Conservation (phyloP, 2,888 invertebrate species). For the Scaptomyza reducta region DNA sequence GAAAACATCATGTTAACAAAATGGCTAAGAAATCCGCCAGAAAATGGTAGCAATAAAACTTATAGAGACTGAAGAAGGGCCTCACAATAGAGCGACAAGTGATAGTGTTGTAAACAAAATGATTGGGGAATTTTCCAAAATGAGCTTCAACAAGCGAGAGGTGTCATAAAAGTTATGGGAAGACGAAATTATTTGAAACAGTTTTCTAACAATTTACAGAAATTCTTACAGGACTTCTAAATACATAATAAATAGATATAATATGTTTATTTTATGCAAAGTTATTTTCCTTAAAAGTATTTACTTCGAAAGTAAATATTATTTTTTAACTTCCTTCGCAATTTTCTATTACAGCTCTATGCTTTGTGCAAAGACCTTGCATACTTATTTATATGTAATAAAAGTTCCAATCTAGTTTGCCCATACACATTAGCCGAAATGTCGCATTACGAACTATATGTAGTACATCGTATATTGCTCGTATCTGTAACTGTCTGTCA, state of each 20-base stretch:
- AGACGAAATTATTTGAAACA: no score
- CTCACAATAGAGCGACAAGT: conserved; percentile 52
- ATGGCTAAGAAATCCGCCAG: conserved; percentile 56
- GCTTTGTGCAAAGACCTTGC: conserved; percentile 2
- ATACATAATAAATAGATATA: no score
- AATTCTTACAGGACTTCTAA: no score
- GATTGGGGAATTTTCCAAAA: conserved; percentile 33
- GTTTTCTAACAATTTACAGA: no score
- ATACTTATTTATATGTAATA: conserved; percentile 40
- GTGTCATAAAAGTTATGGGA: neutral
- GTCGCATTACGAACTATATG: conserved; percentile 38
- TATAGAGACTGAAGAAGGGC: conserved; percentile 30
- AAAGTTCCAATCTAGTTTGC: conserved; percentile 25
- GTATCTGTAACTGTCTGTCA: conserved; percentile 59
- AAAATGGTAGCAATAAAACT: conserved; percentile 49
- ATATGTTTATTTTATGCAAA: no score
- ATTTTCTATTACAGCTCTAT: neutral
- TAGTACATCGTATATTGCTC: conserved; percentile 13
- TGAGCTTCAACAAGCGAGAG: conserved; percentile 26
- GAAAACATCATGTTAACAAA: conserved; percentile 74
- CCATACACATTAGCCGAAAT: conserved; percentile 28
- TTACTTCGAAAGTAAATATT: neutral
- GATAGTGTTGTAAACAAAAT: conserved; percentile 64
- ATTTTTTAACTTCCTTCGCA: conserved; percentile 14
- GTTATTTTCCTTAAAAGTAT: no score